These are phyloP conservation scores for Lycaena phlaeas DNA, from an alignment of 2,888 invertebrate species.

Conservation along the genomic window DNA sequence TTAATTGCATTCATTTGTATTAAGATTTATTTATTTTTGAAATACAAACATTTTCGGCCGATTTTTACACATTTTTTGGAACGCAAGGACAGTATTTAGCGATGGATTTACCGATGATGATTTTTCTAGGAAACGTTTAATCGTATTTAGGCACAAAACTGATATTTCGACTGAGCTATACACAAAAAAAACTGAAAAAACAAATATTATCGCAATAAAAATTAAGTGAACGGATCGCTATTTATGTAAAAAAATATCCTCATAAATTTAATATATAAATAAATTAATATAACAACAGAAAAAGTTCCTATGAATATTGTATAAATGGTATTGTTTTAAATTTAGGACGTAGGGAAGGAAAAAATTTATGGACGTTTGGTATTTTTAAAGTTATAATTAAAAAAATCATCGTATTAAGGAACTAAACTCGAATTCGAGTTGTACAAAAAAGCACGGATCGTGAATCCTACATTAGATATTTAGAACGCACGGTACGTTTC, in stretches of 20 bases:
- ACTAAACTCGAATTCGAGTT: slow-evolving; percentile 44
- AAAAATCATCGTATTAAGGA: slow-evolving; percentile 56
- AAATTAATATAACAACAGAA: slow-evolving; percentile 72
- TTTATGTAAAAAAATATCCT: slow-evolving; percentile 68
- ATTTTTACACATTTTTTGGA: slow-evolving; percentile 47
- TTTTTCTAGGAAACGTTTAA: slow-evolving; percentile 65
- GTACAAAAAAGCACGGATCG: slow-evolving; percentile 69
- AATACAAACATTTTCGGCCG: slow-evolving; percentile 63
- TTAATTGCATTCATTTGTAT: slow-evolving; percentile 33
- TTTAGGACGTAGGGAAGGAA: slow-evolving; percentile 71
- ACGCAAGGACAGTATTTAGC: slow-evolving; percentile 48
- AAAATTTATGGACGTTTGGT: slow-evolving; percentile 71
- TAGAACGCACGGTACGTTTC: slow-evolving; percentile 68
- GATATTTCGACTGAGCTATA: slow-evolving; percentile 40
- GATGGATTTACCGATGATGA: slow-evolving; percentile 49
- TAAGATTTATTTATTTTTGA: slow-evolving; percentile 36
- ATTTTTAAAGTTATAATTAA: slow-evolving; percentile 70
- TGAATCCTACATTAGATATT: slow-evolving; percentile 68
- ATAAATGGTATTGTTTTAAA: slow-evolving; percentile 72
- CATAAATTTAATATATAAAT: slow-evolving; percentile 64
- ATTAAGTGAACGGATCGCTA: slow-evolving; percentile 67
- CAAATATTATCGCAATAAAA: slow-evolving; percentile 40
- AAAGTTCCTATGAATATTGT: slow-evolving; percentile 73
- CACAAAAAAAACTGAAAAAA: slow-evolving; percentile 35
- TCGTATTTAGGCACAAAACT: slow-evolving; percentile 29